phyloP scores from a whole-genome alignment of 2,797 vertebrate genomes.

The Halcyon badia region DNA sequence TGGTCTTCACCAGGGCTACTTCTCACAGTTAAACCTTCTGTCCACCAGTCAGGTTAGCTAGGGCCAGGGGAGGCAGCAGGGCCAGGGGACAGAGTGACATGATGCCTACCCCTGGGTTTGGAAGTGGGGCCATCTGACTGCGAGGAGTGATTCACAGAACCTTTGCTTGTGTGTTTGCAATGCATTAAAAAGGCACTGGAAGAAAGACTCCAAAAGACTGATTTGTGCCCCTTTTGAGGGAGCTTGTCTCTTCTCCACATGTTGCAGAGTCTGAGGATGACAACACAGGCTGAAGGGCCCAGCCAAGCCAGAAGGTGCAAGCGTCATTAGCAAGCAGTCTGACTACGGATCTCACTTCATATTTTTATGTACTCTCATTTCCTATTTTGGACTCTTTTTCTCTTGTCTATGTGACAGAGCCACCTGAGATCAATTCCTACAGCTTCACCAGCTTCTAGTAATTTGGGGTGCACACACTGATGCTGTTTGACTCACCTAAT shows the following conservation, averaged over 20 bases:
- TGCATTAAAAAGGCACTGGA: background rate
- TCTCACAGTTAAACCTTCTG: background rate
- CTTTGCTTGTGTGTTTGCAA: background rate
- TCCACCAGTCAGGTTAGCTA: background rate
- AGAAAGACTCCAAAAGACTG: background rate
- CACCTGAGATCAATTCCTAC: background rate
- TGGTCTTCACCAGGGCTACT: too few species aligned
- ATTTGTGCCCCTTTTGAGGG: background rate
- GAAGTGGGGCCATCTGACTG: background rate
- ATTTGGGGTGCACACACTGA: background rate
- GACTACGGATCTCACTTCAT: background rate
- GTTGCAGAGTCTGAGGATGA: background rate
- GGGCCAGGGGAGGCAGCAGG: too few species aligned
- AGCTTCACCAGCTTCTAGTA: background rate
- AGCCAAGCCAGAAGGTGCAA: background rate
- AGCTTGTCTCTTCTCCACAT: background rate
- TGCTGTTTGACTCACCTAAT: rapidly evolving
- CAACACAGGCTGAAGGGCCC: background rate
- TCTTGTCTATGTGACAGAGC: background rate
- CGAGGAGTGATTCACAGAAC: background rate
- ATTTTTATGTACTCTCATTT: background rate
- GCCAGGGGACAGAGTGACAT: rapidly evolving
- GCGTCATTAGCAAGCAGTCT: background rate
- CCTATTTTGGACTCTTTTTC: background rate
- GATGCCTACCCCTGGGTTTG: rapidly evolving